Conservation (phyloP, 2,797 vertebrate species). For the Diglossa cyanea region DNA sequence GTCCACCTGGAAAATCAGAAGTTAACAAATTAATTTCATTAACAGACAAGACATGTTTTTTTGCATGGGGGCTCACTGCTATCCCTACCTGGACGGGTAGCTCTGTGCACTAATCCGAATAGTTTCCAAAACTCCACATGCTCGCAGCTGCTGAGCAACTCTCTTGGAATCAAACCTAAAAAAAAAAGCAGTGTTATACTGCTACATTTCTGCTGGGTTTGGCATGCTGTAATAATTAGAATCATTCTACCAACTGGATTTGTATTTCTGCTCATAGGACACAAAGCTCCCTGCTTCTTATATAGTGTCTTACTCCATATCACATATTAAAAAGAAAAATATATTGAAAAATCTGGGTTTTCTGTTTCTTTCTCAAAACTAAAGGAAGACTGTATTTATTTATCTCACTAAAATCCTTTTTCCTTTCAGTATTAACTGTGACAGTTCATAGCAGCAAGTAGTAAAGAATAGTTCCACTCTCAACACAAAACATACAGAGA, state of each 20-base stretch:
- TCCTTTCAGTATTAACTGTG: background rate
- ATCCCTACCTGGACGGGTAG: slow-evolving; percentile 90
- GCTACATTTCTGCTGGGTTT: background rate
- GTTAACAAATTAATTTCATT: background rate
- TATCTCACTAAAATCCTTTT: background rate
- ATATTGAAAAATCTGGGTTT: background rate
- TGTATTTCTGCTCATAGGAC: background rate
- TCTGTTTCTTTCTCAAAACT: background rate
- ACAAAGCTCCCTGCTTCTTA: background rate
- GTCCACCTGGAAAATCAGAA: slow-evolving; percentile 85
- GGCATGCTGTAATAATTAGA: background rate
- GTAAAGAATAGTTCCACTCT: background rate
- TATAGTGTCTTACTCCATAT: background rate
- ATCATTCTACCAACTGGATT: background rate
- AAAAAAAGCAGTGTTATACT: background rate
- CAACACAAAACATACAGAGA: background rate
- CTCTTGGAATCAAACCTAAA: slow-evolving; percentile 90
- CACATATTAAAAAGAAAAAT: background rate
- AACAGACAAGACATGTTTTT: background rate
- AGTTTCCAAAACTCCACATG: slow-evolving; percentile 95
- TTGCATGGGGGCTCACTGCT: background rate
- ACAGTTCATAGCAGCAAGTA: background rate
- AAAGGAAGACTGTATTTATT: background rate
- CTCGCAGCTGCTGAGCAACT: slow-evolving; percentile 93
- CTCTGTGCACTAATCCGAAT: slow-evolving; percentile 96